Base-by-base conservation (phyloP, 2,113 vertebrate genomes). In the Opisthocomus hoazin region DNA sequence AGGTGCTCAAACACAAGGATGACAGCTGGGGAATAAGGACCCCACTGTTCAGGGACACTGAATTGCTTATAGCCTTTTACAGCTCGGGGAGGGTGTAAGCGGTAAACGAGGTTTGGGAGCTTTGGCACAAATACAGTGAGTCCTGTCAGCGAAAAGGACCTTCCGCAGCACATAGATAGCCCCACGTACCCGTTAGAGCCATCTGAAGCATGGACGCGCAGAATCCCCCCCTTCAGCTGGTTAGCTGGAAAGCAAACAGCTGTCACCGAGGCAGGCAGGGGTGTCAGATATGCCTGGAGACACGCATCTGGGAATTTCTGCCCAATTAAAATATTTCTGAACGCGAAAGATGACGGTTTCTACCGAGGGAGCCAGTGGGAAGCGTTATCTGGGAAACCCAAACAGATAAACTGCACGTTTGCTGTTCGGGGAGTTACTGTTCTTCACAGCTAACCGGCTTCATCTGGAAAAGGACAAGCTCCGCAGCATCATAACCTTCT, bases 311-410 rank as follows among this genome's bases (percentile, higher is more conserved):
- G 96, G 94, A 78, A 96, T 90, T 95, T 90, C 88, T 96, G 80
- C 80, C 76, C 89, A 90, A 94, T 92, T 95, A 78, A 90, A 94
- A 78, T 84, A 87, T 68, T 95, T 95, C 76, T 78, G 83, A 94
- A 87, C 1, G 69, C 80, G 94, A 69, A 94, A 92, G 83, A 80
- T 74, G 83, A 91, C 2, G 13, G 53, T 78, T 89, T 70, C 85
- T 66, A 79, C 53, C 3, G n/a, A 89, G 56, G 65, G 41, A 89
- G 32, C 48, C 46, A 24, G 48, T 34, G n/a, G 69, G 87, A 86
- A 88, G 66, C 3, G 0, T 82, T 94, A 68, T 65, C 69, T 87
- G 57, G 84, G 86, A 95, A 91, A 92, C 61, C n/a, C 32, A 58
- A 74, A 81, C 5, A 50, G 80, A 84, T 53, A 48, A 64, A 89